A percentile compares a stretch with the other conserved stretches of the same genome.
These are phyloP conservation scores for Escarpia spicata DNA, from an alignment of 2,888 invertebrate genomes.

Conservation along the genomic window DNA sequence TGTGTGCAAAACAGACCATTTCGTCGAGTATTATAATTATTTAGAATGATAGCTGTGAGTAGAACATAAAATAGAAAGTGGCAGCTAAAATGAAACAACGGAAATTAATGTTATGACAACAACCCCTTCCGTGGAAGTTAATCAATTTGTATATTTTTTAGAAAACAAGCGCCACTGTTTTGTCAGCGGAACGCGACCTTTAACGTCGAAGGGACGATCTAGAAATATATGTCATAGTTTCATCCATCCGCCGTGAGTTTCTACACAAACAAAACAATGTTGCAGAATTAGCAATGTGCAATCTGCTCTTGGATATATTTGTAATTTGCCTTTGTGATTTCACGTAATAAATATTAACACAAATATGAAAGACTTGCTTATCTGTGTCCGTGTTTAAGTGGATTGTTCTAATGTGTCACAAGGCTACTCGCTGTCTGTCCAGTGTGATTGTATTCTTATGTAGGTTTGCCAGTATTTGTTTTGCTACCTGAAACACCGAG, in stretches of 20 bases:
- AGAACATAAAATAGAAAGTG: background rate
- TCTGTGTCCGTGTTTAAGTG: background rate
- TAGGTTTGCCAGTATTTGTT: background rate
- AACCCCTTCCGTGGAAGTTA: background rate
- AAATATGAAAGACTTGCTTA: background rate
- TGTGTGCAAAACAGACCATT: background rate
- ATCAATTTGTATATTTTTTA: background rate
- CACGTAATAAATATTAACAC: background rate
- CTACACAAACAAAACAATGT: background rate
- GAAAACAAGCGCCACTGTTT: background rate
- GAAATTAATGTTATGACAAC: background rate
- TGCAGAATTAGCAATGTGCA: background rate
- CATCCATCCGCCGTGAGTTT: background rate
- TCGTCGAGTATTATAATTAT: background rate
- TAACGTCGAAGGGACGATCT: background rate
- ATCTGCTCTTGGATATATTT: background rate
- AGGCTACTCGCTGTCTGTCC: background rate
- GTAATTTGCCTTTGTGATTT: background rate
- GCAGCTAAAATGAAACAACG: background rate
- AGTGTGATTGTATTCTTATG: background rate
- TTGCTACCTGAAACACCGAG: background rate
- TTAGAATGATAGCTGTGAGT: background rate
- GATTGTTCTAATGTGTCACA: background rate
- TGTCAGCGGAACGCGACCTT: background rate
- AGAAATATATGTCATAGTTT: background rate